Percentiles rank a stretch among this genome's conserved stretches.
Conservation (phyloP, 2,113 vertebrate species). For the Cavia aperea region DNA sequence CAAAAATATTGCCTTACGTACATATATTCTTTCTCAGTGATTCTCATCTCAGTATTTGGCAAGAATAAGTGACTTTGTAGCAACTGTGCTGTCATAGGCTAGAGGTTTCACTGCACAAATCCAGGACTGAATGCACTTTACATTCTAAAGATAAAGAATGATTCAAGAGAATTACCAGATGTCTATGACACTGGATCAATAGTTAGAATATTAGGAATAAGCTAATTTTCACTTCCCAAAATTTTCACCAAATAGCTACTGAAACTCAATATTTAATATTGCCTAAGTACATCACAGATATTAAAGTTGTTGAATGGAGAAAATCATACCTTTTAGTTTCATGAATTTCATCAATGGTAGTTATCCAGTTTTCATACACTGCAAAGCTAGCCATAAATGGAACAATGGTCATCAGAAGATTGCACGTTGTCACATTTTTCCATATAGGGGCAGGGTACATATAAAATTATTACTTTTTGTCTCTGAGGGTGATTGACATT, state of each 20-base stretch:
- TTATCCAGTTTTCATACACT: neutral
- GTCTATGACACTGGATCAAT: neutral
- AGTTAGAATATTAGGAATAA: neutral
- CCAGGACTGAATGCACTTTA: neutral
- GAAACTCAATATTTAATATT: neutral
- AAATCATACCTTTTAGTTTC: neutral
- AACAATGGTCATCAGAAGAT: neutral
- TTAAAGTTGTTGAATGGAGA: neutral
- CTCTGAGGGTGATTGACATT: neutral
- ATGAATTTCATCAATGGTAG: neutral
- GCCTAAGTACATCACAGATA: neutral
- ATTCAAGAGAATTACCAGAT: neutral
- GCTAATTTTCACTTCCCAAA: neutral
- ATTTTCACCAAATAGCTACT: neutral
- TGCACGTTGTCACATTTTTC: neutral
- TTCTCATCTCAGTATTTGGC: neutral
- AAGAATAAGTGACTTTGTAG: neutral
- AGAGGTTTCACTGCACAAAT: neutral
- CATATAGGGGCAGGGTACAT: neutral
- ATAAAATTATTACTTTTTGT: neutral
- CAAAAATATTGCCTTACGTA: neutral
- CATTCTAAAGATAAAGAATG: neutral
- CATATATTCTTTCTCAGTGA: neutral
- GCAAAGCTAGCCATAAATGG: neutral
- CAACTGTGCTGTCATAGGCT: fast-evolving